phyloP scores from a whole-genome alignment of 2,797 vertebrate species.

The Acipenser oxyrinchus region DNA sequence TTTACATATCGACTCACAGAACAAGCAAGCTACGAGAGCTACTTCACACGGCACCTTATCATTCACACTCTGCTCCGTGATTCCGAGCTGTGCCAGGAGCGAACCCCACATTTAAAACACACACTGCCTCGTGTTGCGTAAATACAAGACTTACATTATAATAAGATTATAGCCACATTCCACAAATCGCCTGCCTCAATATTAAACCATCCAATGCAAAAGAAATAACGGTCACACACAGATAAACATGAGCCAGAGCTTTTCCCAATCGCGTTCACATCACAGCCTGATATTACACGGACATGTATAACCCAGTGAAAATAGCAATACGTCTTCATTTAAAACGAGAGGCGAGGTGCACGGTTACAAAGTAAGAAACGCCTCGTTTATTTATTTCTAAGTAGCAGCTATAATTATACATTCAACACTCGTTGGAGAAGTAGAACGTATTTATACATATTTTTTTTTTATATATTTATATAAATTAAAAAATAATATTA shows the following conservation, averaged over 20 bases:
- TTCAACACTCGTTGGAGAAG: too few species aligned
- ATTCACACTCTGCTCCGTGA: constrained; percentile 37
- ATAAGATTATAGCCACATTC: too few species aligned
- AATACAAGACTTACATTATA: too few species aligned
- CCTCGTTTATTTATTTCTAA: neutral
- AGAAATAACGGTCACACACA: too few species aligned
- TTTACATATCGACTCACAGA: neutral
- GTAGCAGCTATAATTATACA: too few species aligned
- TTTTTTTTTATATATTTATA: too few species aligned
- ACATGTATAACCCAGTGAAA: constrained; percentile 36
- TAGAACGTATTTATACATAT: too few species aligned
- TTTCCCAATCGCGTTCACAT: constrained; percentile 14
- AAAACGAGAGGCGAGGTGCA: constrained; percentile 31
- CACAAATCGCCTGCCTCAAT: too few species aligned
- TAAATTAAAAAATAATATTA: too few species aligned
- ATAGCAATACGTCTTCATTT: constrained; percentile 38
- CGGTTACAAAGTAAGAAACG: constrained; percentile 13
- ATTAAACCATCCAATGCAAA: too few species aligned
- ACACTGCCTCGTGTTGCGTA: constrained; percentile 43
- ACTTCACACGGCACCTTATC: neutral
- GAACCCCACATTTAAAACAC: constrained; percentile 56
- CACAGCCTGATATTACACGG: constrained; percentile 31
- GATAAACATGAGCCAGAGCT: neutral
- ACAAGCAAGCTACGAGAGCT: neutral
- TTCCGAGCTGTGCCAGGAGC: constrained; percentile 56